Base-by-base conservation (phyloP, 2,888 invertebrate species). In the Dusona sp. region DNA sequence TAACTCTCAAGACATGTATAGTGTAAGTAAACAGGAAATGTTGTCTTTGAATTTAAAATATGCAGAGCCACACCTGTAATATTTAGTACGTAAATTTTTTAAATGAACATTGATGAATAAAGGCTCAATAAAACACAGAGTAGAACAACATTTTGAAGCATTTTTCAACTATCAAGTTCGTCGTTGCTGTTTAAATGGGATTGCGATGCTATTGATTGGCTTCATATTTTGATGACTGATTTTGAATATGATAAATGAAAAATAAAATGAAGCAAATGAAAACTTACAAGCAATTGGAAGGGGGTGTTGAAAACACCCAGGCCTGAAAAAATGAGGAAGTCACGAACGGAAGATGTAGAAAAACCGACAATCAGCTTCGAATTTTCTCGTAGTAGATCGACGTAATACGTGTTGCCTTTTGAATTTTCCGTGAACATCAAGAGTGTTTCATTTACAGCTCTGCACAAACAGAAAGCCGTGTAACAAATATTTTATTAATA, bases 311-410 rank as follows among this genome's bases (percentile, higher is more conserved):
- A 93, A 54, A 89, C 89, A 3, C 94, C 95, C 22, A 93, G 85
- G 48, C 94, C 94, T 73, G 94, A 88, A 87, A 94, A 95, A 11
- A 95, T 92, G 2, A 95, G 91, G n/a, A 93, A 91, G 83, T 95
- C 95, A 25, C 94, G 90, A 3, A 95, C 91, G 2, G 95, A 95
- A 38, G 86, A 29, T 61, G 29, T 61, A 11, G 25, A 57, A 9
- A 6, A 16, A 1, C 29, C 61, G 29, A 29, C n/a, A 70, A 74
- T 51, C 25, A 85, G 83, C 1, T 83, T 88, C 0, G 82, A 78
- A 11, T 87, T 67, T 22, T 86, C 79, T 33, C 81, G 86, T 22
- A 57, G 70, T 4, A 92, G 72, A 88, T 96, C 95, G 0, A 96
- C 95, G 83, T 94, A 86, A 36, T 87, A 88, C 0, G 72, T 87